phyloP scores from a whole-genome alignment of 2,113 vertebrate genomes.

The Sinocyclocheilus anophthalmus region DNA sequence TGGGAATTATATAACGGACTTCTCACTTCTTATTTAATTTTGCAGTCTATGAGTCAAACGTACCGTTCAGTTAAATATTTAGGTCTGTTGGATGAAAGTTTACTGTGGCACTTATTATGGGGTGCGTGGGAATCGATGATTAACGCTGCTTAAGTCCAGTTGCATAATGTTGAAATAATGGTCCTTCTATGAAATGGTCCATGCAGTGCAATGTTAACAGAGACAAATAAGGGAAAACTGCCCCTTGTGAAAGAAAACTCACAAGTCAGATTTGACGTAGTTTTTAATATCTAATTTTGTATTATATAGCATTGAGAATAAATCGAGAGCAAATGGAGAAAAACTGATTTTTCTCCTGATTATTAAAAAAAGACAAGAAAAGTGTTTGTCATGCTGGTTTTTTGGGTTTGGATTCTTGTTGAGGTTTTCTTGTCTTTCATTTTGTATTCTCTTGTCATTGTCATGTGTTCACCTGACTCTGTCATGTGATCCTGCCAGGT shows the following conservation, averaged over 20 bases:
- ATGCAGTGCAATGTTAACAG: background rate
- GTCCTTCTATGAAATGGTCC: background rate
- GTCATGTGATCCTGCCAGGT: too few species aligned
- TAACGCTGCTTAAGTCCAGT: background rate
- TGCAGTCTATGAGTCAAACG: background rate
- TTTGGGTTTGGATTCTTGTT: too few species aligned
- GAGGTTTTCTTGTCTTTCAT: too few species aligned
- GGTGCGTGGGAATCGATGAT: background rate
- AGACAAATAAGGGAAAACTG: background rate
- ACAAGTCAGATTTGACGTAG: background rate
- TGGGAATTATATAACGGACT: background rate
- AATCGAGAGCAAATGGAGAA: background rate
- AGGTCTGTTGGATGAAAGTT: background rate
- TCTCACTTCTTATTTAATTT: background rate
- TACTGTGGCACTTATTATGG: background rate
- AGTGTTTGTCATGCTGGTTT: too few species aligned
- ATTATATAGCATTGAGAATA: background rate
- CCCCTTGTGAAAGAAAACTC: background rate
- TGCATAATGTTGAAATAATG: constrained; percentile 9
- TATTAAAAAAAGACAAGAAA: background rate
- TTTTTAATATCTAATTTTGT: background rate
- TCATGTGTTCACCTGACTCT: too few species aligned
- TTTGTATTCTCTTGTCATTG: too few species aligned
- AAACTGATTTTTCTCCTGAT: background rate
- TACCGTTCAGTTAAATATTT: constrained; percentile 1